Base-by-base conservation (phyloP, 2,113 vertebrate species). In the Isichthys henryi region DNA sequence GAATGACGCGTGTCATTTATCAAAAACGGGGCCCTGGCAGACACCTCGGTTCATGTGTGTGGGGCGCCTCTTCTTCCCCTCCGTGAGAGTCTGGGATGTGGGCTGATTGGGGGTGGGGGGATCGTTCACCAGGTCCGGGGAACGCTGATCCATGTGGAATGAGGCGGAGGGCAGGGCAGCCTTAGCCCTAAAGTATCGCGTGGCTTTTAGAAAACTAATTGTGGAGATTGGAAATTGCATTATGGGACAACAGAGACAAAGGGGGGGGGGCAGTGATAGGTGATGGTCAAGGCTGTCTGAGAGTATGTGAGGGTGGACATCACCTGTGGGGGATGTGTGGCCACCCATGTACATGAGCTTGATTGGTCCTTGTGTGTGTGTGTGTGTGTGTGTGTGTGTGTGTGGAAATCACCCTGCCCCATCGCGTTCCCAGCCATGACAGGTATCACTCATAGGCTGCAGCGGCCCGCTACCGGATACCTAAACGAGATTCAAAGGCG, bases 1-100 rank as follows among this genome's bases (percentile, higher is more conserved):
- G 96, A 94, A 97, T 98, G 98, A 99, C 97, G 97, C 93, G 96
- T 98, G 98, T 98, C 98, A 99, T 99, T 98, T 99, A 99, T 99
- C 98, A 99, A 96, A 94, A 77, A 66, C 62, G 93, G 90, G 96
- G 97, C 96, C 96, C 97, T 95, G 95, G 94, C 97, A 93, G 97
- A 97, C 96, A 94, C 95, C 70, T 91, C 89, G 91, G 92, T 88
- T 88, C 92, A 83, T 87, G 3, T 90, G 90, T 86, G 15, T 90
- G n/a, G 86, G 56, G 90, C 92, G 39, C 90, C 90, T 77, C 90
- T 92, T 80, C 86, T 91, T 91, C 93, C 88, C 88, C 1, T 90
- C 50, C 86, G 90, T 90, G 4, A 90, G 91, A 92, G 80, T 23
- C n/a, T 66, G 46, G 53, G 91, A 43, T 89, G 13, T 50, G 62